Evolutionary conservation across 1,140 invertebrate species (phyloP).

Genomic region (Calliopsis andreniformis): DNA sequence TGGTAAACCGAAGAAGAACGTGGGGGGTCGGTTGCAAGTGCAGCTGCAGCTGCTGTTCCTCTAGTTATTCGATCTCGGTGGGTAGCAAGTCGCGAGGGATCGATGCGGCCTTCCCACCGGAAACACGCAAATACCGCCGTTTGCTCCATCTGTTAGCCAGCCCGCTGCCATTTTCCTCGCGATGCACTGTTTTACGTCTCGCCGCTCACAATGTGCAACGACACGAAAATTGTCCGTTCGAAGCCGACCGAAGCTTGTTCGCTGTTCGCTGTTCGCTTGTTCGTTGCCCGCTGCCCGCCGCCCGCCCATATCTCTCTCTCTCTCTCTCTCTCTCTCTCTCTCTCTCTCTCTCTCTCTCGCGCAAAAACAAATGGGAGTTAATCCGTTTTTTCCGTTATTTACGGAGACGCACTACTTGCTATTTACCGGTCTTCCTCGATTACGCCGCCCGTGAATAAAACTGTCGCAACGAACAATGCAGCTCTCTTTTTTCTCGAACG

Average conservation of each 20-base stretch:
- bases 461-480: not conserved
- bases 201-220: conserved; percentile 26
- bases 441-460: not conserved
- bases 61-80: not conserved
- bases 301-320: not conserved
- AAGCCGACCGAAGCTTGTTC: not conserved
- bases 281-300: no score
- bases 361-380: conserved; percentile 3
- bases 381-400: conserved; percentile 10
- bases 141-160: conserved; percentile 17
- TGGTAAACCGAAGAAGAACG: no score
- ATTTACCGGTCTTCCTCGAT: not conserved
- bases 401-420: not conserved
- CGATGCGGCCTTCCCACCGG: conserved; percentile 12
- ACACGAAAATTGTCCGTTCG: conserved; percentile 5
- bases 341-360: not conserved
- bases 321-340: not conserved
- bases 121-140: conserved; percentile 24
- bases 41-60: conserved; percentile 7
- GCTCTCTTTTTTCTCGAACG: not conserved
- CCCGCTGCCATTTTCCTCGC: conserved; percentile 22
- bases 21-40: no score
- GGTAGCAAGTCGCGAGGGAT: conserved; percentile 22
- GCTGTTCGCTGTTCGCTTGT: no score
- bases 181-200: conserved; percentile 2